These are phyloP conservation scores for Enteromius paludinosus DNA, from an alignment of 2,797 vertebrate species.

Conservation along the genomic window DNA sequence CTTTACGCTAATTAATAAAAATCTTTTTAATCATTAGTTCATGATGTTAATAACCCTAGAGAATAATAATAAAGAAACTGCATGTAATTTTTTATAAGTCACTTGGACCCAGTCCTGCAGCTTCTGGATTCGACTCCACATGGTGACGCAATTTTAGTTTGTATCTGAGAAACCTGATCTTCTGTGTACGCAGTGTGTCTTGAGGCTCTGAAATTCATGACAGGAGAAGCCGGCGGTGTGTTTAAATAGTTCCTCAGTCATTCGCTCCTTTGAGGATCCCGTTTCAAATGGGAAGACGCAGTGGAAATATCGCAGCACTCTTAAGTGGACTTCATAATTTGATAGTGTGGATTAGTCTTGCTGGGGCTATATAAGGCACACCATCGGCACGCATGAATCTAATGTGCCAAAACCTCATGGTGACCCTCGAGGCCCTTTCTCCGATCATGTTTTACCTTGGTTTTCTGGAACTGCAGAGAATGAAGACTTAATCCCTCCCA, in stretches of 20 bases:
- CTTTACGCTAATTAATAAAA: too few relatives aligned
- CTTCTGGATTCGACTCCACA: not conserved
- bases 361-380: conserved; percentile 66
- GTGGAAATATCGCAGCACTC: conserved; percentile 73
- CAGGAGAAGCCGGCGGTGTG: conserved; percentile 55
- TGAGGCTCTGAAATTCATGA: conserved; percentile 62
- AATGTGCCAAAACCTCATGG: conserved; percentile 28
- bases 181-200: conserved; percentile 60
- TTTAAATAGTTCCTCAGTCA: conserved; percentile 74
- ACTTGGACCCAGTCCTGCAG: not conserved
- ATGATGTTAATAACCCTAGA: too few relatives aligned
- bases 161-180: conserved; percentile 63
- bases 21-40: too few relatives aligned
- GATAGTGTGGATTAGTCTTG: conserved; percentile 61
- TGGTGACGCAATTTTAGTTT: conserved; percentile 59
- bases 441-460: conserved; percentile 25
- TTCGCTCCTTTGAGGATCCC: conserved; percentile 63
- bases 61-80: too few relatives aligned
- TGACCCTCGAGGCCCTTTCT: conserved; percentile 43
- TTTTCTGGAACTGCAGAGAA: conserved; percentile 50
- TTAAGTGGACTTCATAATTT: conserved; percentile 60
- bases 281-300: conserved; percentile 69
- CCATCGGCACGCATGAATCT: conserved; percentile 31
- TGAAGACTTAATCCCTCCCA: conserved; percentile 34
- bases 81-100: not conserved